Evolutionary conservation across 2,888 invertebrate genomes (phyloP).

Genomic region (Caenorhabditis afra): DNA sequence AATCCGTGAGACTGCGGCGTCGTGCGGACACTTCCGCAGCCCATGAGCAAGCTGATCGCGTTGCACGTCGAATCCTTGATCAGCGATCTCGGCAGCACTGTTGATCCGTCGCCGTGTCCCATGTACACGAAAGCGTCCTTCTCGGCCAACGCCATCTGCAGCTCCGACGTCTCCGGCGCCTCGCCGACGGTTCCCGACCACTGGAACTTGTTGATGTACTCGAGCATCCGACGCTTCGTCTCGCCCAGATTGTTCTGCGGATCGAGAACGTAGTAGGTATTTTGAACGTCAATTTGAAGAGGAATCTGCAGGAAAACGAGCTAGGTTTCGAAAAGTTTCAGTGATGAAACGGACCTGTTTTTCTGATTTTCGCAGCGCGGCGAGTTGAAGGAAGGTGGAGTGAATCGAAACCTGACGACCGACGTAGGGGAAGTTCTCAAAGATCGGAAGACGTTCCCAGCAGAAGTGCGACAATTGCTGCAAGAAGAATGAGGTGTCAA

Average conservation of each 20-base stretch:
- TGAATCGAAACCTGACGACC: slow-evolving; percentile 72
- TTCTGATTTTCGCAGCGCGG: slow-evolving; percentile 29
- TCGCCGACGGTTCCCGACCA: slow-evolving; percentile 70
- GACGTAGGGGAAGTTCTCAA: slow-evolving; percentile 65
- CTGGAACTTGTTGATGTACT: slow-evolving; percentile 65
- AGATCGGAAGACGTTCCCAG: slow-evolving; percentile 73
- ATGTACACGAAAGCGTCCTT: slow-evolving; percentile 73
- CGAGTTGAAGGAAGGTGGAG: slow-evolving; percentile 55
- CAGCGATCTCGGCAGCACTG: slow-evolving; percentile 47
- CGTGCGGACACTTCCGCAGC: slow-evolving; percentile 72
- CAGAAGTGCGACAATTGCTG: slow-evolving; percentile 63
- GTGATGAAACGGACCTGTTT: slow-evolving; percentile 3
- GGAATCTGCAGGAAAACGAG: slow-evolving; percentile 64
- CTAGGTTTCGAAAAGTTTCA: no score
- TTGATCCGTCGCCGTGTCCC: slow-evolving; percentile 69
- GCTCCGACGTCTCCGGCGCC: slow-evolving; percentile 58
- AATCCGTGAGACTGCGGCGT: slow-evolving; percentile 72
- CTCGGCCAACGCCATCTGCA: slow-evolving; percentile 62
- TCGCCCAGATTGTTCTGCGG: slow-evolving; percentile 74
- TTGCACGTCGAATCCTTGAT: slow-evolving; percentile 72
- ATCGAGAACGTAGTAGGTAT: slow-evolving; percentile 75
- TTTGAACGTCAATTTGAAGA: slow-evolving; percentile 67
- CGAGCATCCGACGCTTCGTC: slow-evolving; percentile 71
- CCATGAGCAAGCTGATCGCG: slow-evolving; percentile 76
- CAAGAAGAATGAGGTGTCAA: not conserved